Evolutionary conservation across 2,888 invertebrate genomes (phyloP).

Genomic region (Thelaira solivaga): DNA sequence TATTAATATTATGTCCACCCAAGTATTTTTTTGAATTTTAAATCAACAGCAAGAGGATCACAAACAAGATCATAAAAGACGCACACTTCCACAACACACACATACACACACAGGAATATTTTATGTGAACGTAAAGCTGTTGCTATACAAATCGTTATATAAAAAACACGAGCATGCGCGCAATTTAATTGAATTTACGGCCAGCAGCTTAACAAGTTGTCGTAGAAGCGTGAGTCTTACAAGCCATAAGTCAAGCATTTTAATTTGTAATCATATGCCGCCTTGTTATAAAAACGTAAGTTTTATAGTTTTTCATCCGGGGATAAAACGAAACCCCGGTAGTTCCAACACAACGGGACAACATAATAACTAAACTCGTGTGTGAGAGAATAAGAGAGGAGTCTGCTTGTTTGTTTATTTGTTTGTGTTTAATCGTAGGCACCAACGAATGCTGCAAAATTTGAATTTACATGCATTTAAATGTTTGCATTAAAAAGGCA

Average conservation of each 20-base stretch:
- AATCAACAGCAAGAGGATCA: neutral
- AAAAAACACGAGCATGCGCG: slow-evolving; percentile 43
- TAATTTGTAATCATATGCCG: slow-evolving; percentile 64
- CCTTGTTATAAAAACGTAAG: slow-evolving; percentile 63
- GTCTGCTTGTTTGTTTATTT: neutral
- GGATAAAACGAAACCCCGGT: slow-evolving; percentile 56
- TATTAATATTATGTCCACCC: slow-evolving; percentile 55
- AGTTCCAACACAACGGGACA: slow-evolving; percentile 60
- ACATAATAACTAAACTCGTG: slow-evolving; percentile 52
- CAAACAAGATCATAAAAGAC: slow-evolving; percentile 41
- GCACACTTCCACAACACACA: slow-evolving; percentile 2
- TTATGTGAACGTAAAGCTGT: no score
- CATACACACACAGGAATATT: no score
- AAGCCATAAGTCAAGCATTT: slow-evolving; percentile 64
- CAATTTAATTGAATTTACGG: slow-evolving; percentile 63
- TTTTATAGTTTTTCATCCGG: slow-evolving; percentile 62
- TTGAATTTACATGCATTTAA: slow-evolving; percentile 18
- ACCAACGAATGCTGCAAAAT: neutral
- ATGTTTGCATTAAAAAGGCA: slow-evolving; percentile 8
- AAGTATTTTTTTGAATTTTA: slow-evolving; percentile 30
- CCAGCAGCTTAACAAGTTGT: slow-evolving; percentile 60
- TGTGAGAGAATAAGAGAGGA: no score
- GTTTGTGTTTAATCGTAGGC: neutral
- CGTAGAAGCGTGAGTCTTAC: slow-evolving; percentile 56
- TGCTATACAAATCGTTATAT: slow-evolving; percentile 42